Evolutionary conservation across 2,888 invertebrate species (phyloP).

Genomic region (Pyrgus malvae): DNA sequence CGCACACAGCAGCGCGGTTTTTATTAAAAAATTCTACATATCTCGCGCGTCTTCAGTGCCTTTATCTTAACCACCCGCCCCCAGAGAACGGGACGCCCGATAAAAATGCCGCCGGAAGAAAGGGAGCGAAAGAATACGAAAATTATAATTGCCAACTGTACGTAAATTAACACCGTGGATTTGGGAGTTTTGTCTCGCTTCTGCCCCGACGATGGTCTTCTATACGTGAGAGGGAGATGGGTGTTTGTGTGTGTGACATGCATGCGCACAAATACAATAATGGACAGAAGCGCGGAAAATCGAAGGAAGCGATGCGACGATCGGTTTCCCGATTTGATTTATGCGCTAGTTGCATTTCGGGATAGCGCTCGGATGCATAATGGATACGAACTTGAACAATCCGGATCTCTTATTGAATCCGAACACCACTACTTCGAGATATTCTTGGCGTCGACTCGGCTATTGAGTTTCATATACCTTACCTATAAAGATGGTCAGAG

Average conservation of each 20-base stretch:
- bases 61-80: constrained; percentile 66
- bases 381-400: constrained; percentile 43
- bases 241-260: constrained; percentile 67
- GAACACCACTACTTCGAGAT: constrained; percentile 21
- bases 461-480: constrained; percentile 14
- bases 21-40: constrained; percentile 81
- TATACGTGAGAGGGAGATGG: constrained; percentile 49
- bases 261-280: constrained; percentile 75
- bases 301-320: constrained; percentile 65
- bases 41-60: constrained; percentile 73
- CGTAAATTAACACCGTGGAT: constrained; percentile 80
- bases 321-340: constrained; percentile 67
- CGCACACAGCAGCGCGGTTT: constrained; percentile 78
- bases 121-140: constrained; percentile 68
- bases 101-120: constrained; percentile 66
- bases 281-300: constrained; percentile 70
- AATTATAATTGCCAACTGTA: constrained; percentile 81
- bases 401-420: constrained; percentile 32
- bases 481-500: no score
- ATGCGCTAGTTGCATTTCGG: constrained; percentile 47
- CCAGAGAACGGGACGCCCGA: constrained; percentile 61
- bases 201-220: constrained; percentile 34
- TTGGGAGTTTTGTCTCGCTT: constrained; percentile 56
- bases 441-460: constrained; percentile 15
- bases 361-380: constrained; percentile 53